Evolutionary conservation across 2,113 vertebrate genomes (phyloP).

Genomic region (Progne subis): DNA sequence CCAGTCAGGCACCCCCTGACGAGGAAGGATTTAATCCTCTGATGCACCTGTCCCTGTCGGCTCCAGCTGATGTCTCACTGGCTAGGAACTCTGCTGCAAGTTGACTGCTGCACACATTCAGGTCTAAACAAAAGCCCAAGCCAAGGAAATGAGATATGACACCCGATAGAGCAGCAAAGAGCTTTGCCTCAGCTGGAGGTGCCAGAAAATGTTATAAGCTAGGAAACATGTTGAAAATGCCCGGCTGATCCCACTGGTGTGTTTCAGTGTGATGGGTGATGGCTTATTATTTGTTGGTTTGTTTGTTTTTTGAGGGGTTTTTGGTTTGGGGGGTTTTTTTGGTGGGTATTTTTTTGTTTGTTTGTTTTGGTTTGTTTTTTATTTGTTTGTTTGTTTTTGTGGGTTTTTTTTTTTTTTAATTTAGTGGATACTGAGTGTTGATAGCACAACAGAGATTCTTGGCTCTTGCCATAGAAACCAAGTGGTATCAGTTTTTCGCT

Average conservation of each 20-base stretch:
- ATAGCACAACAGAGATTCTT: neutral
- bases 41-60: neutral
- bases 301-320: too few relatives aligned
- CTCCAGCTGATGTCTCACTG: neutral
- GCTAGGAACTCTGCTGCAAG: neutral
- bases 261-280: neutral
- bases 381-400: too few relatives aligned
- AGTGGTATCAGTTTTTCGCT: neutral
- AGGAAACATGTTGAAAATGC: neutral
- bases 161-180: neutral
- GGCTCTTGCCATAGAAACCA: neutral
- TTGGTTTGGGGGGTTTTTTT: neutral
- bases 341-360: neutral
- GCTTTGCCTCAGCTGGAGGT: conserved; percentile 27
- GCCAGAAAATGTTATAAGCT: neutral
- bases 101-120: neutral
- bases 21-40: neutral
- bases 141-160: neutral
- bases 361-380: too few relatives aligned
- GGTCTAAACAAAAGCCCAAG: conserved; percentile 14
- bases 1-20: neutral
- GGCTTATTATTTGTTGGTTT: neutral
- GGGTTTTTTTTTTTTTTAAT: neutral
- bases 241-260: neutral
- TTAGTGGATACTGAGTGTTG: neutral